These are phyloP conservation scores for Hippocampus zosterae DNA, from an alignment of 2,113 vertebrate species.

Conservation along the genomic window DNA sequence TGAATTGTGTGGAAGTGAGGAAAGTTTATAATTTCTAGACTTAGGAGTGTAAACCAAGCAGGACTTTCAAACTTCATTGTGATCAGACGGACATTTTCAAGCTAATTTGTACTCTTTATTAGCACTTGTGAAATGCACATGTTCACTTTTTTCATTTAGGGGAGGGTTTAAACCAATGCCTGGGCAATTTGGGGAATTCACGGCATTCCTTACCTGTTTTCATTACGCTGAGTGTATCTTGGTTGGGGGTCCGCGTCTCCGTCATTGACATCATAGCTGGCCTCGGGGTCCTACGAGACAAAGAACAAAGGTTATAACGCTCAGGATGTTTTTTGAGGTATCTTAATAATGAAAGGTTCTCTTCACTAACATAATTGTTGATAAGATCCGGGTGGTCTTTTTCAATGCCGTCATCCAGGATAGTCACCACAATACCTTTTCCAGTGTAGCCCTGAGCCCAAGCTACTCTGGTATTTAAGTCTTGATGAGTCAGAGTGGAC, in stretches of 20 bases:
- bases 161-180: conserved; percentile 2
- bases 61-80: neutral
- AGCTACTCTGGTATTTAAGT: conserved; percentile 86
- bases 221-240: conserved; percentile 94
- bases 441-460: conserved; percentile 94
- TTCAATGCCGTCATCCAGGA: conserved; percentile 95
- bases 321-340: neutral
- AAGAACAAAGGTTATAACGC: neutral
- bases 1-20: conserved; percentile 2
- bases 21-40: neutral
- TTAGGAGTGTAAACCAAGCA: neutral
- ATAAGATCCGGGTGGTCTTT: conserved; percentile 94
- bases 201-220: conserved; percentile 81
- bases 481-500: conserved; percentile 66
- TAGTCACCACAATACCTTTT: conserved; percentile 89
- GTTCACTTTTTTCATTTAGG: neutral
- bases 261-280: conserved; percentile 96
- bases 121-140: neutral
- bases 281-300: conserved; percentile 82
- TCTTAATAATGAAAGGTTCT: neutral
- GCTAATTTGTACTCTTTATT: neutral
- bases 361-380: conserved; percentile 87
- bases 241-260: conserved; percentile 93
- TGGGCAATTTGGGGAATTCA: conserved; percentile 7
- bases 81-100: neutral